Percentiles rank a stretch among this genome's conserved stretches.
phyloP scores from a whole-genome alignment of 2,113 vertebrate species.

The Melanerpes formicivorus region DNA sequence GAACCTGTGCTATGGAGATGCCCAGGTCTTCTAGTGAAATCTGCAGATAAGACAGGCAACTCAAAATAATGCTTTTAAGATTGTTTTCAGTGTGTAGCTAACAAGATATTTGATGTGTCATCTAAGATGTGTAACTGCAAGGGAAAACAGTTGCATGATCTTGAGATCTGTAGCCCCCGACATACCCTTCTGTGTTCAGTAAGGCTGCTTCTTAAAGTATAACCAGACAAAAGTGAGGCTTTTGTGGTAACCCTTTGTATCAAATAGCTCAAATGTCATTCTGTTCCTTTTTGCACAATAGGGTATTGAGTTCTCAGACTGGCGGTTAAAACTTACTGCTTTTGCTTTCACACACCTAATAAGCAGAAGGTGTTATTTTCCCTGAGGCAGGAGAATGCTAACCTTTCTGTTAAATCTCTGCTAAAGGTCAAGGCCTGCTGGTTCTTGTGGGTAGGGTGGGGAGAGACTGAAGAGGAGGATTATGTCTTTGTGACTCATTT shows the following conservation, averaged over 20 bases:
- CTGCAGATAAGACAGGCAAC: not conserved
- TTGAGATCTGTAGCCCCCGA: not conserved
- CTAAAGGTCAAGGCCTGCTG: not conserved
- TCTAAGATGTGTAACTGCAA: not conserved
- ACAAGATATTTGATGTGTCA: not conserved
- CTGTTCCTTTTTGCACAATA: not conserved
- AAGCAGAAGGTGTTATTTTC: not conserved
- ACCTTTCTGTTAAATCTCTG: not conserved
- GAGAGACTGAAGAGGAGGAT: not conserved
- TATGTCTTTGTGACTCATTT: not conserved
- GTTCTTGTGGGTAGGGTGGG: not conserved
- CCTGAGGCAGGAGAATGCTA: not conserved
- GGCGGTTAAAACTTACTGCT: not conserved
- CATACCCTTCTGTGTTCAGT: not conserved
- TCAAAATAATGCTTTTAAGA: not conserved
- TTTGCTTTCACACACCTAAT: not conserved
- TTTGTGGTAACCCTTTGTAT: not conserved
- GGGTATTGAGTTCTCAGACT: not conserved
- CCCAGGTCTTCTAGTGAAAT: not conserved
- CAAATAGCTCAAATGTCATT: not conserved
- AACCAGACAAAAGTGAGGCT: not conserved
- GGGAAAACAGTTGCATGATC: not conserved
- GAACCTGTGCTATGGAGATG: not conserved
- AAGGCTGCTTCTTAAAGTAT: not conserved
- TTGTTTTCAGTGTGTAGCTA: not conserved